Evolutionary conservation across 2,113 vertebrate species (phyloP), one percentile per base, ranked within the genome.

Genomic region (Lasiurus borealis): DNA sequence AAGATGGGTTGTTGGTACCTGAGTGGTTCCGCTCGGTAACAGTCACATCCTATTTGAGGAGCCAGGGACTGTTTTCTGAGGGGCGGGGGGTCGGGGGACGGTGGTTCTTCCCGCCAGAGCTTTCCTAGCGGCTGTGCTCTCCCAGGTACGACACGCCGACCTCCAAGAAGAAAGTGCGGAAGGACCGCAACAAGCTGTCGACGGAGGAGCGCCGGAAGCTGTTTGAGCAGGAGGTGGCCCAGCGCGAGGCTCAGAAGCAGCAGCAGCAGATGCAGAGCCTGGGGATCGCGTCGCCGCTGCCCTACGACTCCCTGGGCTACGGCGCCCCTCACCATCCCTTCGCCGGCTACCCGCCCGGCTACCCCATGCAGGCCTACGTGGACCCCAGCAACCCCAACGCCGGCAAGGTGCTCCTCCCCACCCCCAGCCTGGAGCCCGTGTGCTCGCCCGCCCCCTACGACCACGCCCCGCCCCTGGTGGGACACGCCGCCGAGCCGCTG

Each of bases 321-420:
- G 98, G 97, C 9, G 98, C 98, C 0, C 73, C 99, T 3, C 98
- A 98, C 86, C 98, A 98, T 91, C 97, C 99, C 73, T 99, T 99
- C 85, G 98, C 99, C 2, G 98, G 98, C 1, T 99, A 99, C 97
- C 99, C 99, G 0, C 99, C 99, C 0, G 99, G 99, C 1, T 99
- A 99, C 98, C 99, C 99, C 96, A 99, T 99, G 96, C 99, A 99
- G 97, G 99, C 99, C 29, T 99, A 99, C 34, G 99, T 99, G 91
- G 99, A 99, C 85, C 99, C 99, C 97, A 98, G 98, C 97, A 99
- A 99, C 97, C 99, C 99, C 48, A 99, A 99, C 44, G 99, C 99
- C 1, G 99, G 99, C 73, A 99, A 99, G 98, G 99, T 99, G 95
- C 99, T 99, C 69, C 98, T 99, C n/a, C 99, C 99, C 88, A 99